Evolutionary conservation across 2,113 vertebrate species (phyloP).

Genomic region (Cyanoliseus patagonus): DNA sequence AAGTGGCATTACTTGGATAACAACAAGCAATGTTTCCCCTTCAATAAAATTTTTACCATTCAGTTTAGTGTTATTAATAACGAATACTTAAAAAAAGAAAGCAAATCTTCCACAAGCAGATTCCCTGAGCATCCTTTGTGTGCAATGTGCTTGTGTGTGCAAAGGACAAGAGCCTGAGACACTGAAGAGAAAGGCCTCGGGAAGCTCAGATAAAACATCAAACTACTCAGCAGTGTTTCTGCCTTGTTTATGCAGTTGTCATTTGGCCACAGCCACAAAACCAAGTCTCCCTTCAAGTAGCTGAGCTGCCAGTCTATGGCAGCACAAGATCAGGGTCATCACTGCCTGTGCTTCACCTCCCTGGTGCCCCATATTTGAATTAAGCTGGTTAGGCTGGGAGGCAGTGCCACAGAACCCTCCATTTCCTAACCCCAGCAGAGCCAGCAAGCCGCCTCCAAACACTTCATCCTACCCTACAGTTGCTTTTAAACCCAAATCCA

Average conservation of each 20-base stretch:
- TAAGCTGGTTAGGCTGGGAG: neutral
- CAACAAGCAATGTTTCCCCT: neutral
- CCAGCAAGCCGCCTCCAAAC: neutral
- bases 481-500: neutral
- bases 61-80: neutral
- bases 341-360: neutral
- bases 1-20: neutral
- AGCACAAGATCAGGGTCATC: neutral
- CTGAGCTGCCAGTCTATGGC: neutral
- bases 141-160: neutral
- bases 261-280: neutral
- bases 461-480: neutral
- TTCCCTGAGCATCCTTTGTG: neutral
- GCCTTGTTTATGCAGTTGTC: neutral
- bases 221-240: neutral
- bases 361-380: neutral
- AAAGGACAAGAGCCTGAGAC: neutral
- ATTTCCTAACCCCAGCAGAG: neutral
- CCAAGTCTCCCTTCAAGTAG: neutral
- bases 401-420: neutral
- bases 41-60: neutral
- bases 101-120: neutral
- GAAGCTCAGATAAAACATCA: neutral
- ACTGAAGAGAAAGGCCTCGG: neutral
- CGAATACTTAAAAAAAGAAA: neutral